Evolutionary conservation across 2,888 invertebrate genomes (phyloP), one percentile per base, ranked within the genome.

Genomic region (Ochropleura leucogaster): DNA sequence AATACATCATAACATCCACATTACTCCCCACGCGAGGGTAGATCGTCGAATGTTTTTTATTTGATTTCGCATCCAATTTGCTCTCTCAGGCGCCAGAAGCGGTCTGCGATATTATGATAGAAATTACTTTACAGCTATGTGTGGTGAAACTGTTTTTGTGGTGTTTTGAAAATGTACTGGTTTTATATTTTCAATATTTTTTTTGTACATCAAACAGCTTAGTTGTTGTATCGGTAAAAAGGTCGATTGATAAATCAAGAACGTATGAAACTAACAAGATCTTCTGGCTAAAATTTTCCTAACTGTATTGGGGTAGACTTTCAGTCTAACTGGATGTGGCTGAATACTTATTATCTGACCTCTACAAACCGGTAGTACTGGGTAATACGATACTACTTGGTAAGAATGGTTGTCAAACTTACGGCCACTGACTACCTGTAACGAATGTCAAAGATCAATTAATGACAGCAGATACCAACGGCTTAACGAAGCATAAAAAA

Each of bases 41-140:
- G 90, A 91, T 90, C 90, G 89, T 89, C 86, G 86, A 93, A 93
- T 91, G 92, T 95, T 95, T 86, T 95, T 95, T 95, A 95, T 95
- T 95, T 93, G 94, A 95, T 95, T 95, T 94, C 93, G 91, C 93
- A 93, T 94, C 93, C 95, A 95, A 96, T 96, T 95, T 95, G 90
- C 90, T 79, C 87, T 85, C 84, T 84, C 90, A 88, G 85, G 84
- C 88, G 92, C 94, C 94, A 94, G 93, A 93, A 93, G 94, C 93
- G 95, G 89, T 91, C 88, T 88, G 84, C 87, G 88, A 77, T 87
- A 86, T 90, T 87, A 86, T 90, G 86, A 90, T 81, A 84, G 83
- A 83, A 78, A 85, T 88, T 85, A 84, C 80, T 75, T 57, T 62
- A 76, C 73, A 68, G 77, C 40, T 84, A 67, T 76, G 71, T 72